phyloP scores from a whole-genome alignment of 2,888 invertebrate species.

The Drosophila subsilvestris region DNA sequence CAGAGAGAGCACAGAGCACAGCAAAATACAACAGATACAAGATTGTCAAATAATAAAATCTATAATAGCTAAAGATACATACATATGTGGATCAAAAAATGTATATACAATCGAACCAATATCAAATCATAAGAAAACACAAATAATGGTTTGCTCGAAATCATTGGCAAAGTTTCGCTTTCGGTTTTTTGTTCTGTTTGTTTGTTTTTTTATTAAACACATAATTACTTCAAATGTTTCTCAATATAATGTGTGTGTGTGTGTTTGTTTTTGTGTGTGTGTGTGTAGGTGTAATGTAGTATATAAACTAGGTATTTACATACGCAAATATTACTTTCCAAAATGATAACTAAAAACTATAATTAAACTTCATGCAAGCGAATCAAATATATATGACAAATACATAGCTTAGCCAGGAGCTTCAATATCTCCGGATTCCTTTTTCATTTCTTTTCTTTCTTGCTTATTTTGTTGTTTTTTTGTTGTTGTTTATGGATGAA shows the following conservation, averaged over 20 bases:
- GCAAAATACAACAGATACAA: slow-evolving; percentile 43
- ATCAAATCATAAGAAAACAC: slow-evolving; percentile 60
- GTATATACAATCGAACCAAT: slow-evolving; percentile 58
- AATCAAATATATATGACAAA: slow-evolving; percentile 34
- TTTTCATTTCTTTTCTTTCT: slow-evolving; percentile 4
- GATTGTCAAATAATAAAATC: slow-evolving; percentile 20
- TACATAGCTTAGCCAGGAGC: slow-evolving; percentile 38
- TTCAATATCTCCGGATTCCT: slow-evolving; percentile 13
- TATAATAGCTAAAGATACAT: slow-evolving; percentile 4
- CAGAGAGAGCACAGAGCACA: slow-evolving; percentile 51
- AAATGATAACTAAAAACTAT: slow-evolving; percentile 62
- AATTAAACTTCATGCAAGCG: slow-evolving; percentile 68
- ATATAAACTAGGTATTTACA: slow-evolving; percentile 68
- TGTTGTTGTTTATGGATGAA: slow-evolving; percentile 30
- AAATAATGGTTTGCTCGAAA: slow-evolving; percentile 56
- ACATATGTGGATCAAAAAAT: slow-evolving; percentile 29
- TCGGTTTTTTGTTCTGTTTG: slow-evolving; percentile 38
- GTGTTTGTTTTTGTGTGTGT: slow-evolving; percentile 1
- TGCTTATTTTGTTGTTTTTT: slow-evolving; percentile 8
- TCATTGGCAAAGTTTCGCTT: slow-evolving; percentile 54
- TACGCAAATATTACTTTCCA: slow-evolving; percentile 71
- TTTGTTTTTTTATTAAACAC: slow-evolving; percentile 70
- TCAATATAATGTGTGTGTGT: slow-evolving; percentile 50
- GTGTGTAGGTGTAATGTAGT: slow-evolving; percentile 53
- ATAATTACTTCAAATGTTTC: slow-evolving; percentile 69